These are phyloP conservation scores for Bombus superbus DNA, from an alignment of 1,140 invertebrate genomes.

Conservation along the genomic window DNA sequence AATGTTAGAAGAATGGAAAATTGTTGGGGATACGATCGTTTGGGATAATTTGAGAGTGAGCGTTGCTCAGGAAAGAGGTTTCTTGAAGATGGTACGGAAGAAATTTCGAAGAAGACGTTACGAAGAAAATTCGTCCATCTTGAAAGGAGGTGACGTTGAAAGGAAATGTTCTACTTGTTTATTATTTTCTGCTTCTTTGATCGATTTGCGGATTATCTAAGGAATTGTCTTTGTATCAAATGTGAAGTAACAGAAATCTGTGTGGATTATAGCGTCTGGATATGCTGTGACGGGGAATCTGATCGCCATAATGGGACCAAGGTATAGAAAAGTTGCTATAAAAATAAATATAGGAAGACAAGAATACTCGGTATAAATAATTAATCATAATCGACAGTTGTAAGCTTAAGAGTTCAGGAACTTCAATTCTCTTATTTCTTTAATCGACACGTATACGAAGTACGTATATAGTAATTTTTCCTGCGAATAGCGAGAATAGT, in stretches of 20 bases:
- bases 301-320: conserved; percentile 68
- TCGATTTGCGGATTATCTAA: background rate
- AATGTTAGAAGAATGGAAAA: background rate
- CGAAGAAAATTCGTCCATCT: conserved; percentile 11
- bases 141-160: conserved; percentile 38
- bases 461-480: no score
- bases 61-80: background rate
- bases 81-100: background rate
- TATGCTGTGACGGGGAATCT: conserved; percentile 58
- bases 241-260: background rate
- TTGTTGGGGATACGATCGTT: conserved; percentile 1
- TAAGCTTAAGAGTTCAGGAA: no score
- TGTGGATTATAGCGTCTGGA: conserved; percentile 54
- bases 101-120: background rate
- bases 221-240: background rate
- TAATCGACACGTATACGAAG: no score
- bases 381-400: no score
- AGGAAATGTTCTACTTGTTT: background rate
- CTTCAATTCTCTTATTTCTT: no score
- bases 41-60: conserved; percentile 49
- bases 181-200: background rate
- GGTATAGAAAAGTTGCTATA: conserved; percentile 43
- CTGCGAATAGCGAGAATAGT: no score
- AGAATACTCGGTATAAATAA: no score
- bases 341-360: no score